phyloP scores from a whole-genome alignment of 2,797 vertebrate species.

The Mormyrus proboscirostris region DNA sequence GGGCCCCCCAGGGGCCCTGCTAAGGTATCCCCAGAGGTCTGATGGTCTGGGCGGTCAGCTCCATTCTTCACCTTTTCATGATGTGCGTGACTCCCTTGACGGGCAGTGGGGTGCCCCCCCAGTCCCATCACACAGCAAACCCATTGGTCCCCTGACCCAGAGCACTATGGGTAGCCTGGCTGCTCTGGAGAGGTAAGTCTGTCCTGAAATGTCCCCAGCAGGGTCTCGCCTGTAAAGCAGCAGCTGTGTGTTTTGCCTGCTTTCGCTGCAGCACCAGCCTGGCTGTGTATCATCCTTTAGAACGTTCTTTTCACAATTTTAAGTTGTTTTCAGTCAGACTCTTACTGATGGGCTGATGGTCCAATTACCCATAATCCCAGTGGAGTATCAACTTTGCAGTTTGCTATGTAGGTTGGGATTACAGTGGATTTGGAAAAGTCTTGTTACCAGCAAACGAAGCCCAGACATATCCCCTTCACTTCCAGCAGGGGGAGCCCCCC shows the following conservation, averaged over 20 bases:
- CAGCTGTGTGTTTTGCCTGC: background rate
- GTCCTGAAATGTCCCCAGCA: background rate
- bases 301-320: background rate
- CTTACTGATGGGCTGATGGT: background rate
- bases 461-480: background rate
- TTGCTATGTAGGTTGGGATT: background rate
- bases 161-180: constrained; percentile 4
- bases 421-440: background rate
- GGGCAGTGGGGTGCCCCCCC: background rate
- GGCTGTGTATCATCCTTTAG: background rate
- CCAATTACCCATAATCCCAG: background rate
- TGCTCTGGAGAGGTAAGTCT: background rate
- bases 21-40: background rate
- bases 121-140: background rate
- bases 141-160: background rate
- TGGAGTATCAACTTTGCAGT: background rate
- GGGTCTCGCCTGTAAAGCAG: background rate
- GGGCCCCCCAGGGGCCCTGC: background rate
- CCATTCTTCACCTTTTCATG: background rate
- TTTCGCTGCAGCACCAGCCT: background rate
- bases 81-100: background rate
- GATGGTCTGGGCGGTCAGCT: background rate
- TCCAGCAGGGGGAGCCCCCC: background rate
- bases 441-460: background rate
- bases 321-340: background rate